phyloP scores from a whole-genome alignment of 2,888 invertebrate species.

The Neelides folsomi region DNA sequence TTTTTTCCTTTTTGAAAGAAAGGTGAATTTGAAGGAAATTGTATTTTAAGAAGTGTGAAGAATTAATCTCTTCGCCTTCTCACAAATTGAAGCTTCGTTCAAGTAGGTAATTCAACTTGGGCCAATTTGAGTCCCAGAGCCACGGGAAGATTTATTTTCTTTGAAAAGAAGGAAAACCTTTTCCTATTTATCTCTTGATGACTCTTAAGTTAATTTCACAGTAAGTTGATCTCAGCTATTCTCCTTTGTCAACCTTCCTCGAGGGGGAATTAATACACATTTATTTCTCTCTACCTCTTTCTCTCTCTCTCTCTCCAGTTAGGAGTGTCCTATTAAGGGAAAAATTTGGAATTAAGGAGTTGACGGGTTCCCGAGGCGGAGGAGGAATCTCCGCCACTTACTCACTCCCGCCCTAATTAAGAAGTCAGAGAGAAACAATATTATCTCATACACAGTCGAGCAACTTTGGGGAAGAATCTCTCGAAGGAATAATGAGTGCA shows the following conservation, averaged over 20 bases:
- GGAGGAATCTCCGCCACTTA: constrained; percentile 1
- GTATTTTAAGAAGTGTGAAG: no score
- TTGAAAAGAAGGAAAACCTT: constrained; percentile 13
- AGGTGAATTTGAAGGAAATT: not conserved
- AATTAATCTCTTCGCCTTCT: no score
- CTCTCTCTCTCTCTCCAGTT: constrained; percentile 1
- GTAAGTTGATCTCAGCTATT: constrained; percentile 27
- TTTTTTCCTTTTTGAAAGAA: not conserved
- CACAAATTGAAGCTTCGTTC: not conserved
- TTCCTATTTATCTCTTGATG: constrained; percentile 24
- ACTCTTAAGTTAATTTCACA: constrained; percentile 31
- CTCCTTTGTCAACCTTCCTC: constrained; percentile 1
- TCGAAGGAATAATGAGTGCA: not conserved
- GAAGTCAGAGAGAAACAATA: constrained; percentile 18
- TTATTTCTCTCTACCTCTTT: constrained; percentile 1
- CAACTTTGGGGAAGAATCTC: not conserved
- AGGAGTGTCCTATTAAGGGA: not conserved
- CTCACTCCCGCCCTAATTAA: constrained; percentile 15
- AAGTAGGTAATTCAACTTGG: not conserved
- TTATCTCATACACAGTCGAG: constrained; percentile 13
- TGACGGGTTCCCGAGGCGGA: constrained; percentile 3
- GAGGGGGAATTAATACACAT: not conserved
- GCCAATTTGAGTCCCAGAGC: no score
- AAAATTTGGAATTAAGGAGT: not conserved
- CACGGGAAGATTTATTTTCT: constrained; percentile 23